A percentile compares a stretch with the other conserved stretches of the same genome.
Conservation (phyloP, 2,888 invertebrate genomes). For the Theristus sp. region DNA sequence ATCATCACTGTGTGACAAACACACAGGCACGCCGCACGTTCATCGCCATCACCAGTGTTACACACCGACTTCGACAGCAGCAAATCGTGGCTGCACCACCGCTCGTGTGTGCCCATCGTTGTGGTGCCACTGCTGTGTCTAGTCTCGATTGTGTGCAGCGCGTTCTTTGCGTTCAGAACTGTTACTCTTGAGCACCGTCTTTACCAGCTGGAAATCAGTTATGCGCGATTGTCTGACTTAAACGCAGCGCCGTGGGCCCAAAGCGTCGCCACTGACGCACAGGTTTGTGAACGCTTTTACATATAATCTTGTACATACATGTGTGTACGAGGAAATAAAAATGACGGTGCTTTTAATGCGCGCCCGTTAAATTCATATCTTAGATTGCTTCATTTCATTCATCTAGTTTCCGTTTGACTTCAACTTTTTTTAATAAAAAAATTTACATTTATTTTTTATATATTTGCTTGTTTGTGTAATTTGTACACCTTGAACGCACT, state of each 20-base stretch:
- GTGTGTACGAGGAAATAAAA: no score
- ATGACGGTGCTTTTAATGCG: no score
- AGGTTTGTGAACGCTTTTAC: not conserved
- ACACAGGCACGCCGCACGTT: not conserved
- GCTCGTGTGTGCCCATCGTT: not conserved
- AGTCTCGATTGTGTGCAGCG: not conserved
- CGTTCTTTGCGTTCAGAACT: not conserved
- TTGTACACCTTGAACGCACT: no score
- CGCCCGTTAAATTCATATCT: no score
- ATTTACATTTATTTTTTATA: no score
- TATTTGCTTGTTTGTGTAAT: no score
- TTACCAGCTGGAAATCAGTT: not conserved
- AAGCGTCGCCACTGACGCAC: not conserved
- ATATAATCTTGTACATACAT: not conserved
- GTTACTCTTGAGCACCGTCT: not conserved
- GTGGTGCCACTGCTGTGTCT: not conserved
- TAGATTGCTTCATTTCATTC: no score
- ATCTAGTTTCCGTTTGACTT: no score
- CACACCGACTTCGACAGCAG: not conserved
- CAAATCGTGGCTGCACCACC: not conserved
- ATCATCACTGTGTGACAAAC: no score
- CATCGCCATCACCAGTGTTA: not conserved
- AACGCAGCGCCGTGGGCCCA: not conserved
- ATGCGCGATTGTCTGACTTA: not conserved
- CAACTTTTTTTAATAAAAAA: no score